Evolutionary conservation across 2,113 vertebrate species (phyloP), one percentile per base, ranked within the genome.

Genomic region (Cheilinus undulatus): DNA sequence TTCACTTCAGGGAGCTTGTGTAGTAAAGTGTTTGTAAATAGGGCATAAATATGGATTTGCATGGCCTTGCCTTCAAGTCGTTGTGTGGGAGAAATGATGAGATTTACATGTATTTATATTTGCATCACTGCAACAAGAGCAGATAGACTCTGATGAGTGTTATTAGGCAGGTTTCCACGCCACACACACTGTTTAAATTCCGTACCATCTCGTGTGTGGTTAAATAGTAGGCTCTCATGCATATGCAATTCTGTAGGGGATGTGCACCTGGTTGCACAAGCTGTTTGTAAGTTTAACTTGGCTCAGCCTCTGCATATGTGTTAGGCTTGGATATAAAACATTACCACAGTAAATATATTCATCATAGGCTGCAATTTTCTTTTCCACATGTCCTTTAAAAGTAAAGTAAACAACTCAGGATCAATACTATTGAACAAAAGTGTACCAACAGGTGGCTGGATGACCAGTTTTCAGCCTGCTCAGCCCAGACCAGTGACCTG

Each of bases 1-100:
- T 43, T 11, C 9, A 40, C 19, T 45, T 10, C 22, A 30, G 28
- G 32, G 54, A 59, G 42, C 3, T 15, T 3, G 0, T 32, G 34
- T 22, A 53, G 34, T 6, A n/a, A 48, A 49, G 36, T 32, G 50
- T 67, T 71, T 51, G 65, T 23, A 70, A 49, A 65, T 49, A 5
- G 5, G 3, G 4, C 28, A 53, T 69, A 10, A 14, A 46, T 58
- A 17, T 68, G 58, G 59, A 64, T 64, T 53, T 36, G 23, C 51
- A 51, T 17, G 13, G 34, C 50, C 4, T 45, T 4, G 38, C 17
- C 19, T 62, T 8, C 24, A 70, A 53, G 57, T 20, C 40, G 17
- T 15, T 46, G 48, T 48, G 54, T 62, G 54, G 60, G 59, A 62
- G 73, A 70, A 65, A 49, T n/a, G 28, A 59, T 49, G 27, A 69